Percentiles rank a stretch among this genome's conserved stretches.
These are phyloP conservation scores for Limnothrissa miodon DNA, from an alignment of 2,113 vertebrate genomes.

Conservation along the genomic window DNA sequence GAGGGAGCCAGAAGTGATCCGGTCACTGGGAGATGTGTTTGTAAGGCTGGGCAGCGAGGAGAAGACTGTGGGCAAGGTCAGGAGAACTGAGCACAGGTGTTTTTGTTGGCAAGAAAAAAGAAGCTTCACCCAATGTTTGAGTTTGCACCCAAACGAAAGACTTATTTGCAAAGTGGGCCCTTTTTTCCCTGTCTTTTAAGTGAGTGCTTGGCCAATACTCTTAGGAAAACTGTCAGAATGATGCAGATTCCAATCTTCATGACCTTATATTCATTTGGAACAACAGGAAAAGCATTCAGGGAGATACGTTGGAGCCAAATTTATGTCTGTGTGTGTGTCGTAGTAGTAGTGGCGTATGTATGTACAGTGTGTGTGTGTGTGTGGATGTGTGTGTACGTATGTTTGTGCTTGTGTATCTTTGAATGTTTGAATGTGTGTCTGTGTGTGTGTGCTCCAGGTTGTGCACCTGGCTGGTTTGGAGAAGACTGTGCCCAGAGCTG, in stretches of 20 bases:
- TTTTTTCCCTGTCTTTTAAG: no score
- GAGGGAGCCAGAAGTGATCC: conserved; percentile 70
- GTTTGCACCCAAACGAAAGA: no score
- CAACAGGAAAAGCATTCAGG: background rate
- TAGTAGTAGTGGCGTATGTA: background rate
- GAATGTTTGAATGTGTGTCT: background rate
- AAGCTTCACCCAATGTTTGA: no score
- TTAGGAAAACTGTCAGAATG: no score
- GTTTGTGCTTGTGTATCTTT: background rate
- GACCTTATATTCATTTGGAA: background rate
- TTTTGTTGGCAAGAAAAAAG: background rate
- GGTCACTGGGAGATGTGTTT: conserved; percentile 75
- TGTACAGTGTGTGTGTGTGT: background rate
- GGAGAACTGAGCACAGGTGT: background rate
- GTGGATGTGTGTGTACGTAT: background rate
- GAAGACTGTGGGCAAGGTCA: conserved; percentile 74
- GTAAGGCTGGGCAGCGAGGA: conserved; percentile 71
- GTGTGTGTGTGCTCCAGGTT: conserved; percentile 65
- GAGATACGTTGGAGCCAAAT: background rate
- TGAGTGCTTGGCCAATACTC: no score
- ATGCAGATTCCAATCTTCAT: no score
- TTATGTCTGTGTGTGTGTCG: background rate
- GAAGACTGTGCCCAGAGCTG: conserved; percentile 71
- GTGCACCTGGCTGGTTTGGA: conserved; percentile 75
- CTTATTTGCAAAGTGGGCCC: no score